Evolutionary conservation across 2,113 vertebrate species (phyloP).

Genomic region (Zapornia atra): DNA sequence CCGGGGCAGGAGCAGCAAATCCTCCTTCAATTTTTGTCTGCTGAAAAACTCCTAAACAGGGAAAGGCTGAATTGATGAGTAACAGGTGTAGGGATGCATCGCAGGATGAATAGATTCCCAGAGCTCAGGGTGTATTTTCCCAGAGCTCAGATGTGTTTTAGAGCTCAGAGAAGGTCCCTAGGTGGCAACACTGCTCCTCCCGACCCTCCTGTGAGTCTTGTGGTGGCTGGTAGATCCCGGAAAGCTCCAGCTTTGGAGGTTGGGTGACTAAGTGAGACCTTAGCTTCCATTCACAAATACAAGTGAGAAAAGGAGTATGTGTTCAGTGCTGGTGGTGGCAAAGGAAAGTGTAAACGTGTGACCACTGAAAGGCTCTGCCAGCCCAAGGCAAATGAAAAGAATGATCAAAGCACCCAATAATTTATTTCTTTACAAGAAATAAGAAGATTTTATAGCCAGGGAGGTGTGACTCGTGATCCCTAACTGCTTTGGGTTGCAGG

Average conservation of each 20-base stretch:
- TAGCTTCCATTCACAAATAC: background rate
- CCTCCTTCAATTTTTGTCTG: background rate
- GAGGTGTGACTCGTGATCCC: background rate
- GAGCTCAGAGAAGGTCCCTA: background rate
- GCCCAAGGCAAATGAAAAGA: background rate
- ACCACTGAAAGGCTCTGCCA: background rate
- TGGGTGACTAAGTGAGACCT: background rate
- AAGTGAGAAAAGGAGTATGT: background rate
- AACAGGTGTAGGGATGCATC: background rate
- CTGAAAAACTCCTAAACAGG: background rate
- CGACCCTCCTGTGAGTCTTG: background rate
- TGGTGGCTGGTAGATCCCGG: fast-evolving
- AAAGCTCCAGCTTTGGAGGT: background rate
- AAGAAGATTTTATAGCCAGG: background rate
- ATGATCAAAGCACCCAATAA: fast-evolving
- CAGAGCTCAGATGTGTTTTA: no score
- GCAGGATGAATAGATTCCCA: fast-evolving
- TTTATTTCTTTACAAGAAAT: background rate
- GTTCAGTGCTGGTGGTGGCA: background rate
- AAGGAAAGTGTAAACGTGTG: background rate
- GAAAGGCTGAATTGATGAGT: background rate
- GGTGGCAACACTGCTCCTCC: constrained; percentile 40
- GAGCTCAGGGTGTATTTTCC: background rate
- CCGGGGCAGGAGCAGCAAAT: background rate
- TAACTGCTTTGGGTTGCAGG: background rate